Evolutionary conservation across 1,140 invertebrate species (phyloP), one percentile per base, ranked within the genome.

Genomic region (Cotesia glomerata): DNA sequence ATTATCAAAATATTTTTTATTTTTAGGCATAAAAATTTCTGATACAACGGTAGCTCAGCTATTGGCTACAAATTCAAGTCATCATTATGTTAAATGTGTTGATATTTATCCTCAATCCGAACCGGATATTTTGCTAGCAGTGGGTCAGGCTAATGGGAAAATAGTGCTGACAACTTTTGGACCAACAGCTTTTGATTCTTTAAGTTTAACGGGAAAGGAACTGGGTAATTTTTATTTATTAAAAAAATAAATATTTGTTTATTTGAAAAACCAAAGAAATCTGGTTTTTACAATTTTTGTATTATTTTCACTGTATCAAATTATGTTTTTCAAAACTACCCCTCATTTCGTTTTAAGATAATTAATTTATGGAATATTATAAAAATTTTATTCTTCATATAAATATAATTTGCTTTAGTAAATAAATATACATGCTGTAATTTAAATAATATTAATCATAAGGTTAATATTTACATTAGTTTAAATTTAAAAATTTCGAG

Each of bases 71-170:
- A 90, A 91, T 79, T 88, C 88, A 11, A 92, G 89, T 81, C 88
- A 91, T 77, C 90, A 91, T 76, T 93, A 92, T 83, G 89, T 91
- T 8, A 92, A 93, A 86, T 93, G 92, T 82, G 86, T 95, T n/a
- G 93, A 95, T 78, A 92, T 95, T 82, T 92, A 93, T 88, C 91
- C 91, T 56, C 88, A 91, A 84, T 75, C 89, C 14, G 90, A 94
- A 49, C 88, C 89, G 78, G 94, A 95, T 77, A 91, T 93, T 36
- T 87, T 97, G 36, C 86, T 97, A 45, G 95, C 95, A 0, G 89
- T 97, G 66, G 96, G 95, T 2, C 91, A 95, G 79, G 91, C 92
- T 0, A 96, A 94, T 88, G 95, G 96, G n/a, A 93, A 93, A 87
- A 91, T 97, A 32, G 88, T 92, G 5, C 86, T 97, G 1, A 93